Evolutionary conservation across 2,797 vertebrate genomes (phyloP).

Genomic region (Phataginus tricuspis): DNA sequence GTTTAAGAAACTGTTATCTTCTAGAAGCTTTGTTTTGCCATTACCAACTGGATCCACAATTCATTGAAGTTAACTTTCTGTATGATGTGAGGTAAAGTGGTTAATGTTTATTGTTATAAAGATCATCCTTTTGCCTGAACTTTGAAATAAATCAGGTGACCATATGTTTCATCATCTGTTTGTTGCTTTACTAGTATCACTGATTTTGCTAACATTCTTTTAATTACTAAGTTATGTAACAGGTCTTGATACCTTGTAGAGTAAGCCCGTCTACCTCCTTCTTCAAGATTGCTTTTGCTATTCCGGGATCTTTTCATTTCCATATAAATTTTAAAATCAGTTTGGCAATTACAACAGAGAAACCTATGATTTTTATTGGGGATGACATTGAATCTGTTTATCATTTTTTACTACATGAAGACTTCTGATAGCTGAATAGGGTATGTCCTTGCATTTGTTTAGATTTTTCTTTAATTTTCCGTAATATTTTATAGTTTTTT

Average conservation of each 20-base stretch:
- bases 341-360: background rate
- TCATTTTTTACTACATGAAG: background rate
- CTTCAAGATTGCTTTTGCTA: background rate
- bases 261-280: background rate
- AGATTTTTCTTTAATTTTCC: background rate
- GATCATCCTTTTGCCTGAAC: background rate
- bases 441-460: background rate
- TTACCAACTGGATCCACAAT: background rate
- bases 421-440: background rate
- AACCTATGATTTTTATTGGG: background rate
- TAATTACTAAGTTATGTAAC: fast-evolving
- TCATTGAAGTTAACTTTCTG: background rate
- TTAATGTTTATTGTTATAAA: too few relatives aligned
- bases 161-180: fast-evolving
- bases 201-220: background rate
- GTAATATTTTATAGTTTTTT: background rate
- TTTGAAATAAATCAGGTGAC: background rate
- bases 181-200: background rate
- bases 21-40: background rate
- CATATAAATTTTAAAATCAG: background rate
- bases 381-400: background rate
- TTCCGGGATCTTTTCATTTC: background rate
- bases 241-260: background rate
- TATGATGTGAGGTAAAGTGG: background rate
- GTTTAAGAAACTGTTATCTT: background rate